These are phyloP conservation scores for Stenopsyche tienmushanensis DNA, from an alignment of 1,140 invertebrate species.

Conservation along the genomic window DNA sequence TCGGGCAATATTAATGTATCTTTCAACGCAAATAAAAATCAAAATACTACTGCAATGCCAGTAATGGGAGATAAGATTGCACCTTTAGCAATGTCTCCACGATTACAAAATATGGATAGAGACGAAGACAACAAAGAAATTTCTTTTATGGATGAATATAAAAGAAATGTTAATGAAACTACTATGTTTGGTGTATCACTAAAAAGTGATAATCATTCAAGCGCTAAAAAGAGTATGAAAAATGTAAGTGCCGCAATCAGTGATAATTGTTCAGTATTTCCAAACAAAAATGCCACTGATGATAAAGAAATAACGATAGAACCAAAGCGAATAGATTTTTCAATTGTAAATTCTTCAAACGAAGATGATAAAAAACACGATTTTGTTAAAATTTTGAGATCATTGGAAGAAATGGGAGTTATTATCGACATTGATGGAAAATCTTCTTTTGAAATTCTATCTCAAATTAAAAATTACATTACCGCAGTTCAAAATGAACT, in stretches of 20 bases:
- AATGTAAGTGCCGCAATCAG: neutral
- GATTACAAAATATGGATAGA: slow-evolving; percentile 29
- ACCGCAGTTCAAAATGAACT: slow-evolving; percentile 56
- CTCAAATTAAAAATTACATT: slow-evolving; percentile 59
- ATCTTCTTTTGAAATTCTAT: slow-evolving; percentile 52
- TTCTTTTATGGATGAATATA: slow-evolving; percentile 43
- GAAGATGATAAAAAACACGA: slow-evolving; percentile 18
- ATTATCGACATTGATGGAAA: slow-evolving; percentile 49
- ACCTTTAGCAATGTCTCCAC: slow-evolving; percentile 14
- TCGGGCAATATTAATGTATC: slow-evolving; percentile 31
- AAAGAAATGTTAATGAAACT: slow-evolving; percentile 55
- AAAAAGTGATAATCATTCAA: slow-evolving; percentile 45
- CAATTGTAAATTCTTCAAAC: slow-evolving; percentile 43
- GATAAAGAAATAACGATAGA: slow-evolving; percentile 49
- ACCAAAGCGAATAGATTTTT: slow-evolving; percentile 55
- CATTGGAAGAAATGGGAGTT: slow-evolving; percentile 17
- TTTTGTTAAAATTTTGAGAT: slow-evolving; percentile 19
- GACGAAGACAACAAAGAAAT: slow-evolving; percentile 26
- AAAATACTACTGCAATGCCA: slow-evolving; percentile 25
- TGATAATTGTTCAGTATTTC: slow-evolving; percentile 55
- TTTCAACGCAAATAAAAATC: slow-evolving; percentile 32
- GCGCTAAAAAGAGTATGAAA: slow-evolving; percentile 45
- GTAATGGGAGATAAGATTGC: slow-evolving; percentile 22
- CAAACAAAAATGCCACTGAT: slow-evolving; percentile 50
- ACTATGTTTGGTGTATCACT: slow-evolving; percentile 47